Conservation (phyloP, 2,888 invertebrate species). For the Epicampocera succincta region DNA sequence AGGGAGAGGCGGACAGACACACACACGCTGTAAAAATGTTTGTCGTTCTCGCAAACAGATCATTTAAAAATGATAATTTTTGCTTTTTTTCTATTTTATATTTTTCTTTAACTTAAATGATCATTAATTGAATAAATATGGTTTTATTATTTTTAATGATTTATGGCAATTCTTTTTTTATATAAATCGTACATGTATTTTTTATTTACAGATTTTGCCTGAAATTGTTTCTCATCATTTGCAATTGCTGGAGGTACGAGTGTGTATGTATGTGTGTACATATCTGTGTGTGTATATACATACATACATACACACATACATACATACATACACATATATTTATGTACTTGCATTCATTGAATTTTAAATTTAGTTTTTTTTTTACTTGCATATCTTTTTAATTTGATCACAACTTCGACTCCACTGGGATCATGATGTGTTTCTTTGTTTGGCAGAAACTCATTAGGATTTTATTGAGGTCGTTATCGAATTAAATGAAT, state of each 20-base stretch:
- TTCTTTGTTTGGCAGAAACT: slow-evolving; percentile 6
- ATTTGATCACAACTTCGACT: slow-evolving; percentile 41
- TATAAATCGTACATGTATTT: not conserved
- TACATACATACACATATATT: not conserved
- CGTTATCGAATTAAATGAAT: slow-evolving; percentile 24
- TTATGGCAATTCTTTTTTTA: slow-evolving; percentile 46
- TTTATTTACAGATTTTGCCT: slow-evolving; percentile 19
- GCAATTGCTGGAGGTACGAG: slow-evolving; percentile 21
- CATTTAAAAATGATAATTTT: slow-evolving; percentile 57
- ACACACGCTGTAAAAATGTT: not conserved
- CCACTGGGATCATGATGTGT: slow-evolving; percentile 16
- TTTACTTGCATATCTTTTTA: slow-evolving; percentile 13
- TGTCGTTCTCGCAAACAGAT: slow-evolving; percentile 33
- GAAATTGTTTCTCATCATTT: slow-evolving; percentile 42
- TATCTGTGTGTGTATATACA: not conserved
- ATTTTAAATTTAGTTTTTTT: slow-evolving; percentile 32
- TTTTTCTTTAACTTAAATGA: slow-evolving; percentile 41
- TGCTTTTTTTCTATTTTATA: not conserved
- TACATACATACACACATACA: too few relatives aligned
- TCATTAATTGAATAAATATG: slow-evolving; percentile 67
- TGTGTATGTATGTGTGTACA: too few relatives aligned
- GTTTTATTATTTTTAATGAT: slow-evolving; percentile 63
- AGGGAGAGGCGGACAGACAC: not conserved
- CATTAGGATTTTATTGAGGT: slow-evolving; percentile 38
- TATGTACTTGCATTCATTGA: not conserved